phyloP scores from a whole-genome alignment of 2,888 invertebrate species.

The Acheta domesticus region DNA sequence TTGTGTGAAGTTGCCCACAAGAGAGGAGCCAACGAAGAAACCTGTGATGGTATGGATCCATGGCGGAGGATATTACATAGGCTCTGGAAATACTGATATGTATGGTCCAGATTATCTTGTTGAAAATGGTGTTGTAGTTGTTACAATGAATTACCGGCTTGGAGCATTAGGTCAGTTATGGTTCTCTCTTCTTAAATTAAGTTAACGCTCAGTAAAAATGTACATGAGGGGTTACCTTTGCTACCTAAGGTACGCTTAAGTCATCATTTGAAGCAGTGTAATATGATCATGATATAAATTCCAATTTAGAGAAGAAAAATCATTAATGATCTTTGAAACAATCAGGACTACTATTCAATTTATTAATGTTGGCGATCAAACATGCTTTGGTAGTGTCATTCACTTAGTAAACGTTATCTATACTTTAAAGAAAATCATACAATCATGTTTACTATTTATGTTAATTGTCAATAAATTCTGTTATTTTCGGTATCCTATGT shows the following conservation, averaged over 20 bases:
- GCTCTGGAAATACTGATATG: conserved; percentile 21
- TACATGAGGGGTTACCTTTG: background rate
- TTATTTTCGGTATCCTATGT: too few species aligned
- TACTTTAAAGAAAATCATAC: too few species aligned
- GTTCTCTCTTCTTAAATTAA: background rate
- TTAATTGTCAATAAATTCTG: too few species aligned
- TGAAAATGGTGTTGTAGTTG: conserved; percentile 3
- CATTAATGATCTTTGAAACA: too few species aligned
- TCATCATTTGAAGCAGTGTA: too few species aligned
- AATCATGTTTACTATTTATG: too few species aligned
- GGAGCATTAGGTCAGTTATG: conserved; percentile 19
- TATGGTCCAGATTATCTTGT: conserved; percentile 21
- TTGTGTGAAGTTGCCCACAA: background rate
- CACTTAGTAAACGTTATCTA: too few species aligned
- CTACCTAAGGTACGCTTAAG: too few species aligned
- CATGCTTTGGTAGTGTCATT: background rate
- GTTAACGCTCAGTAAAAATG: background rate
- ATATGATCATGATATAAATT: background rate
- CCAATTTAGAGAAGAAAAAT: too few species aligned
- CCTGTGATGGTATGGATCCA: conserved; percentile 25
- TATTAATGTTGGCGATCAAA: background rate
- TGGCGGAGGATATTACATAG: conserved; percentile 19
- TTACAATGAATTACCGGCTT: conserved; percentile 20
- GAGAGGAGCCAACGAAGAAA: background rate
- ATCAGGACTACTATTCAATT: background rate